Conservation (phyloP, 2,888 invertebrate genomes). For the Scaptomyza caliginosa region DNA sequence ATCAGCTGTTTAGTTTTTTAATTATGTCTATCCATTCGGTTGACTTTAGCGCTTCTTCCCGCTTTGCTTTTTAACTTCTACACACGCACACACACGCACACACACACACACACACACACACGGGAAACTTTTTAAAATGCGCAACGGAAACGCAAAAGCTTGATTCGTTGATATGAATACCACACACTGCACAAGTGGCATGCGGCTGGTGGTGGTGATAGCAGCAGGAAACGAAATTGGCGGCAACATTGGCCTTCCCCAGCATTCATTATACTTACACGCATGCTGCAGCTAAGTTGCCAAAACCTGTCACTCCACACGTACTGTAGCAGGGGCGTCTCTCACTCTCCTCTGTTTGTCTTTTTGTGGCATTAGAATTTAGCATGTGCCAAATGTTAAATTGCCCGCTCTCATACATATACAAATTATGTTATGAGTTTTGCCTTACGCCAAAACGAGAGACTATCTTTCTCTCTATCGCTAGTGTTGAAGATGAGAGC, state of each 20-base stretch:
- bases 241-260: conserved; percentile 16
- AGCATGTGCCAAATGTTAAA: conserved; percentile 42
- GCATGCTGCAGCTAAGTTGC: conserved; percentile 12
- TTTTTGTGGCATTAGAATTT: conserved; percentile 9
- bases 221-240: conserved; percentile 2
- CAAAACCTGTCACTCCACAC: neutral
- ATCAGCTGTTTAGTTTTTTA: too few relatives aligned
- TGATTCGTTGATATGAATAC: conserved; percentile 12
- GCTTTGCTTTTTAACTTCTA: neutral
- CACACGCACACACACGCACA: neutral
- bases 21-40: neutral
- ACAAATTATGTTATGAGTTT: conserved; percentile 47
- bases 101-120: conserved; percentile 4
- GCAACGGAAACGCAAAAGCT: conserved; percentile 37
- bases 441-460: neutral
- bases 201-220: conserved; percentile 1
- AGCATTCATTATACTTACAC: conserved; percentile 29
- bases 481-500: neutral
- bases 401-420: neutral
- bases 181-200: conserved; percentile 26
- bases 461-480: neutral
- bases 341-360: too few relatives aligned
- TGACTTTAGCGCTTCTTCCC: neutral
- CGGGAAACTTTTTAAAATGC: conserved; percentile 55
- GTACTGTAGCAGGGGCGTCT: neutral